Conservation (phyloP, 2,888 invertebrate genomes). For the Panopea generosa region DNA sequence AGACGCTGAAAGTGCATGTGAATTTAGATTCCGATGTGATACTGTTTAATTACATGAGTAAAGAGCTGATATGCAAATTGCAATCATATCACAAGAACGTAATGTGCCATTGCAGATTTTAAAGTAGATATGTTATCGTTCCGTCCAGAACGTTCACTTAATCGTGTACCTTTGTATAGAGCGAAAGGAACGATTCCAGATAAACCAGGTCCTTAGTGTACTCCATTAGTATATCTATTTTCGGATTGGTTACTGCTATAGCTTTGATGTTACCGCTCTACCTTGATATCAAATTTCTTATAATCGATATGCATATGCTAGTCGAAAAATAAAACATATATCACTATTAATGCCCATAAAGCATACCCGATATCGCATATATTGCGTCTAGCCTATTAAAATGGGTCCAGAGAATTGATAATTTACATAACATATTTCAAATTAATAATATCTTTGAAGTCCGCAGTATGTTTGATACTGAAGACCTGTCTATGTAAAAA, state of each 20-base stretch:
- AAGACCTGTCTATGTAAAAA: not conserved
- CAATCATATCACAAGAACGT: not conserved
- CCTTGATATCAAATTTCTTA: conserved; percentile 29
- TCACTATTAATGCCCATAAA: conserved; percentile 48
- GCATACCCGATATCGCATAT: conserved; percentile 14
- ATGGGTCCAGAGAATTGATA: conserved; percentile 1
- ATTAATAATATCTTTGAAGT: conserved; percentile 7
- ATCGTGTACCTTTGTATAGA: conserved; percentile 20
- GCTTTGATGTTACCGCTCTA: conserved; percentile 26
- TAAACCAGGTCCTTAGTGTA: conserved; percentile 7
- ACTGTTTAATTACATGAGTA: not conserved
- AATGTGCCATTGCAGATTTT: conserved; percentile 10
- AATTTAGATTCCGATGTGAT: too few species aligned
- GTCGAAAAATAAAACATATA: conserved; percentile 27
- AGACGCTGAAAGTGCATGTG: too few species aligned
- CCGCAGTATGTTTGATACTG: conserved; percentile 4
- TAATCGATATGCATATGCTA: conserved; percentile 41
- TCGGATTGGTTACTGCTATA: conserved; percentile 9
- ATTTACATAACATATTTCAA: not conserved
- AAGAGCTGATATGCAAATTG: conserved; percentile 20
- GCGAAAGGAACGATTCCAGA: not conserved
- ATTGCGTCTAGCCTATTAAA: conserved; percentile 18
- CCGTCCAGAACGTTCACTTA: conserved; percentile 27
- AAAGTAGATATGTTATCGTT: conserved; percentile 9
- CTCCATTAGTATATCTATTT: conserved; percentile 25